These are phyloP conservation scores for Caerostris extrusa DNA, from an alignment of 1,140 invertebrate genomes.

Conservation along the genomic window DNA sequence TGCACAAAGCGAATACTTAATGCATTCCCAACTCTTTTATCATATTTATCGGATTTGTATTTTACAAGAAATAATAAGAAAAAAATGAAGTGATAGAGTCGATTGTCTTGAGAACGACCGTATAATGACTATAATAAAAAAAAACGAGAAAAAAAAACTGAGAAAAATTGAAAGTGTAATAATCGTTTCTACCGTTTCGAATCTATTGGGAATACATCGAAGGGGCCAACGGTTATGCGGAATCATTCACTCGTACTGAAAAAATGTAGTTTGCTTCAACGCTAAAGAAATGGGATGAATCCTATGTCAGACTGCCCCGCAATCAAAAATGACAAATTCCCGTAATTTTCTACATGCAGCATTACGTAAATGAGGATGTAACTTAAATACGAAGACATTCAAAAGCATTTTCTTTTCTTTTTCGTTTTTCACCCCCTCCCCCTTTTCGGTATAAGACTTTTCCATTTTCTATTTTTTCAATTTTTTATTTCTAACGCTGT, in stretches of 20 bases:
- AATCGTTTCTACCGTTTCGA: slow-evolving; percentile 50
- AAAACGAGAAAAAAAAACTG: background rate
- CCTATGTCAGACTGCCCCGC: slow-evolving; percentile 69
- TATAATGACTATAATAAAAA: slow-evolving; percentile 63
- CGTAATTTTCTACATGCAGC: slow-evolving; percentile 75
- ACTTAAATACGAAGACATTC: slow-evolving; percentile 74
- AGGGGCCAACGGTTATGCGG: slow-evolving; percentile 50
- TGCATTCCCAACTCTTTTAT: too few relatives aligned
- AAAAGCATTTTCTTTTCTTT: slow-evolving; percentile 34
- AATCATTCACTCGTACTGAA: slow-evolving; percentile 48
- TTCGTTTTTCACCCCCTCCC: background rate
- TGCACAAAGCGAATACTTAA: slow-evolving; percentile 26
- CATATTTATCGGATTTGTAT: slow-evolving; percentile 73
- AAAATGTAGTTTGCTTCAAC: slow-evolving; percentile 33
- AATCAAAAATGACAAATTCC: slow-evolving; percentile 76
- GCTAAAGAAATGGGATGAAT: slow-evolving; percentile 56
- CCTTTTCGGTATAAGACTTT: background rate
- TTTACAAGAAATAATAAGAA: slow-evolving; percentile 5
- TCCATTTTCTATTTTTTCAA: slow-evolving; percentile 42
- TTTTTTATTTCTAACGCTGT: slow-evolving; percentile 13
- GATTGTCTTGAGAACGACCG: slow-evolving; percentile 43
- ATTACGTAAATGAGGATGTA: slow-evolving; percentile 77
- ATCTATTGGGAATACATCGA: slow-evolving; percentile 69
- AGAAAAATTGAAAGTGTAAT: slow-evolving; percentile 56
- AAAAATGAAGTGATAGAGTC: background rate